Base-by-base conservation (phyloP, 2,113 vertebrate species). In the Puma concolor region DNA sequence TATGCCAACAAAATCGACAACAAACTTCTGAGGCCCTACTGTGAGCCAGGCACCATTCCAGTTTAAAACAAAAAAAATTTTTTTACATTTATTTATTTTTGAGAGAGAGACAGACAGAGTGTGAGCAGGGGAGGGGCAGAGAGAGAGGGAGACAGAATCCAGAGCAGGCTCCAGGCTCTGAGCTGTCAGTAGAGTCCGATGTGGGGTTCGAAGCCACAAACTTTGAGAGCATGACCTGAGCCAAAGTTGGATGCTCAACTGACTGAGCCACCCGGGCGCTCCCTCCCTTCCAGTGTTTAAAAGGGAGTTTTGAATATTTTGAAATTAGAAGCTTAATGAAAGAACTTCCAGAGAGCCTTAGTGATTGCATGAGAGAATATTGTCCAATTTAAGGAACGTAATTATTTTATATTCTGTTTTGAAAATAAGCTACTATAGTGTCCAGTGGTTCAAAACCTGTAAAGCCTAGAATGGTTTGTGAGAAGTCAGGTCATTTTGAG, bases 291-390 rank as follows among this genome's bases (percentile, higher is more conserved):
- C 50, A 50, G 50, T 50, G 11, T 50, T 50, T 95, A 52, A 82
- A 80, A 89, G 25, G 25, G 11, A n/a, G 29, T 23, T 29, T 64
- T 77, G 29, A 41, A n/a, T 93, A 50, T 57, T 31, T 84, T 80
- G 48, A 63, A 86, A 79, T 80, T 91, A n/a, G n/a, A 91, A 95
- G 69, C 19, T 89, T 85, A 76, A 17, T 87, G 57, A 25, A 74
- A 88, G 60, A 81, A 66, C 38, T 92, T 15, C 44, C 33, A 19
- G 63, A 16, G 23, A 54, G 29, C 29, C 23, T 92, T 69, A 31
- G 2, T 88, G 63, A 66, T 21, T 90, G n/a, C 16, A 21, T 66
- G n/a, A 87, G 14, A 80, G 19, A 88, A 31, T 89, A 36, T 27
- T 71, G 4, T 93, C 11, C 93, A 31, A 60, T 87, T 93, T 79